Evolutionary conservation across 2,113 vertebrate species (phyloP).

Genomic region (Tamias sibiricus): DNA sequence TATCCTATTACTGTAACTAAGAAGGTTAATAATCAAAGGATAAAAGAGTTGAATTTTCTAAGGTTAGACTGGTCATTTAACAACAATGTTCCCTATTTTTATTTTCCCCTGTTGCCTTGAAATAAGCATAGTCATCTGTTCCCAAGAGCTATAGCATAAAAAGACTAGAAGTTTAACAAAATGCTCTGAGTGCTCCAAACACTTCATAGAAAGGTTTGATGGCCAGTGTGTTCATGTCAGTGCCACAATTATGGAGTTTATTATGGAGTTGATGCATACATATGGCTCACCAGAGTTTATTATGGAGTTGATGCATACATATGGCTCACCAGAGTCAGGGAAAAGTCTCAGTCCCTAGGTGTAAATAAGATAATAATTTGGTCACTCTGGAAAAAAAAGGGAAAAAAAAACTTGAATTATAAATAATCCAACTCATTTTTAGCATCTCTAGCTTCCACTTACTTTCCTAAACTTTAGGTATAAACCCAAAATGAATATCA

Average conservation of each 20-base stretch:
- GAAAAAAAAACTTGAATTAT: slow-evolving; percentile 43
- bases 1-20: neutral
- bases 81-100: neutral
- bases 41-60: neutral
- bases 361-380: slow-evolving; percentile 23
- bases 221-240: neutral
- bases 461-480: slow-evolving; percentile 20
- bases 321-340: neutral
- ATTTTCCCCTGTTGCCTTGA: slow-evolving; percentile 35
- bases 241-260: neutral
- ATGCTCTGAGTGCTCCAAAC: neutral
- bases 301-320: neutral
- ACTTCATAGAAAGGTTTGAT: neutral
- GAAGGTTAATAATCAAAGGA: neutral
- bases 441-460: neutral
- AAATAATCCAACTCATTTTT: slow-evolving; percentile 18
- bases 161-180: neutral
- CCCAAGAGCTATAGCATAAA: neutral
- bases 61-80: neutral
- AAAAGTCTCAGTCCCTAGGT: neutral
- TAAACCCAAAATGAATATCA: slow-evolving; percentile 61
- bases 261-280: neutral
- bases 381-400: slow-evolving; percentile 21
- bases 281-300: neutral
- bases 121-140: neutral